Conservation (phyloP, 2,888 invertebrate species). For the Metallyticus violacea region DNA sequence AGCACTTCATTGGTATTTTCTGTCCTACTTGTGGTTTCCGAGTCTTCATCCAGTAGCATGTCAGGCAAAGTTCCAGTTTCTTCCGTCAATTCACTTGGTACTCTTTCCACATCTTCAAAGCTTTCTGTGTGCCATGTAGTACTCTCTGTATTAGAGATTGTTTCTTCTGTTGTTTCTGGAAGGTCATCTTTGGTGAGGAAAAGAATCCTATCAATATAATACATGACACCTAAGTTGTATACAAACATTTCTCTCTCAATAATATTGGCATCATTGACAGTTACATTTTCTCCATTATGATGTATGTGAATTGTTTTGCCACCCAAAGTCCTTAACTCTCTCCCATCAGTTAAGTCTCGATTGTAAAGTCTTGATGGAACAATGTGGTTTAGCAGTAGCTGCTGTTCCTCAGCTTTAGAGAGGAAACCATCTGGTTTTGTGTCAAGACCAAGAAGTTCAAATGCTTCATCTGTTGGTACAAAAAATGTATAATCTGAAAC, state of each 20-base stretch:
- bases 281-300: constrained; percentile 50
- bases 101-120: constrained; percentile 26
- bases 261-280: constrained; percentile 57
- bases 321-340: constrained; percentile 54
- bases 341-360: constrained; percentile 55
- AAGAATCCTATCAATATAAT: constrained; percentile 58
- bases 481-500: constrained; percentile 61
- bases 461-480: constrained; percentile 66
- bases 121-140: constrained; percentile 6
- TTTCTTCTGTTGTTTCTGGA: constrained; percentile 21
- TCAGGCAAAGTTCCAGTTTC: constrained; percentile 28
- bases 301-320: constrained; percentile 55
- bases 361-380: constrained; percentile 60
- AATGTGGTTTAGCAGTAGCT: constrained; percentile 60
- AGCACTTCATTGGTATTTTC: neutral
- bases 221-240: constrained; percentile 64
- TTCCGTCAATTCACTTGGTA: constrained; percentile 31
- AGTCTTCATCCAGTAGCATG: constrained; percentile 20
- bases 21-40: neutral
- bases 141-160: neutral
- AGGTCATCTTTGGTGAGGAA: constrained; percentile 42
- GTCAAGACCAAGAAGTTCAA: constrained; percentile 58
- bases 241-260: constrained; percentile 62
- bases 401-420: constrained; percentile 56
- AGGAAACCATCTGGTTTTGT: constrained; percentile 56